phyloP scores from a whole-genome alignment of 2,113 vertebrate genomes.

The Psephotus haematonotus region DNA sequence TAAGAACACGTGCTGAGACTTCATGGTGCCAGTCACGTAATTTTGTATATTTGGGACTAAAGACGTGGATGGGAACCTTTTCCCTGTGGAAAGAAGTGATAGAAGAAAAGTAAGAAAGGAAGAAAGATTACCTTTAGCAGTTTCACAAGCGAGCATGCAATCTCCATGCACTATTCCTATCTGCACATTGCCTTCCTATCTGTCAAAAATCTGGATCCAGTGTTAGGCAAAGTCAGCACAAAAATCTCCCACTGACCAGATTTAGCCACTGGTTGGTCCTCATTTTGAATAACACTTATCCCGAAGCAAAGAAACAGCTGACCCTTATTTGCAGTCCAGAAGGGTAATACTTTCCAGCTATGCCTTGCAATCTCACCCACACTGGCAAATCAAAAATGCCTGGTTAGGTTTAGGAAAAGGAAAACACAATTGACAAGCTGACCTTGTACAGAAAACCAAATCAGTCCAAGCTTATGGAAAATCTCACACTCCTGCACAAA shows the following conservation, averaged over 20 bases:
- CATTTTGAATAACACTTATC: not conserved
- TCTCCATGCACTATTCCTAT: conserved; percentile 55
- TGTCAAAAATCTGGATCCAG: not conserved
- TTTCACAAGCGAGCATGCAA: conserved; percentile 68
- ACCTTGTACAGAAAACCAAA: not conserved
- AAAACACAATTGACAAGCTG: not conserved
- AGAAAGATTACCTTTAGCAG: conserved; percentile 9
- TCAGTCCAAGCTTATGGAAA: not conserved
- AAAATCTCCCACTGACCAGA: not conserved
- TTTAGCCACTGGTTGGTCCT: not conserved
- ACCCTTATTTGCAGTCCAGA: not conserved
- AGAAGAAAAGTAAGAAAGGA: conserved; percentile 74
- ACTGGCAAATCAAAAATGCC: not conserved
- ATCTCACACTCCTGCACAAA: not conserved
- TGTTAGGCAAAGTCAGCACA: not conserved
- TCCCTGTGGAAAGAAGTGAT: conserved; percentile 82
- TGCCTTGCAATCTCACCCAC: not conserved
- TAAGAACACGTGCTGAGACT: conserved; percentile 97
- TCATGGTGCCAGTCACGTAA: conserved; percentile 99
- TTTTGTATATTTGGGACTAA: conserved; percentile 93
- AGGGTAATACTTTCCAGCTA: not conserved
- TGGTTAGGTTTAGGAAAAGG: not conserved
- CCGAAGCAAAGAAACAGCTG: not conserved
- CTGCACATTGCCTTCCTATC: not conserved
- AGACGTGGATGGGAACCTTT: conserved; percentile 85